These are phyloP conservation scores for Vesta saturnalis DNA, from an alignment of 2,888 invertebrate genomes.

Conservation along the genomic window DNA sequence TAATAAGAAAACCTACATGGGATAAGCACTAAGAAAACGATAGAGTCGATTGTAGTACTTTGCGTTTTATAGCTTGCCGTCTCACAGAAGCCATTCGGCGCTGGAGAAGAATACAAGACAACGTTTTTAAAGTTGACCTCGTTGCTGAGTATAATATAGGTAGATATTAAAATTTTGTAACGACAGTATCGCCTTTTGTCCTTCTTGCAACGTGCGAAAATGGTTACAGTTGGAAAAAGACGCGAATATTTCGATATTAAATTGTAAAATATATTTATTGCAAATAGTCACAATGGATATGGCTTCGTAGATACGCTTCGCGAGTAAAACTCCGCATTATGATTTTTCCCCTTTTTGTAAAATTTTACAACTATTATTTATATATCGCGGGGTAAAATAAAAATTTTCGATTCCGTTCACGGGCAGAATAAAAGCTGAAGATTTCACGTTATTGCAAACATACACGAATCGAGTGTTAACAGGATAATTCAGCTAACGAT, in stretches of 20 bases:
- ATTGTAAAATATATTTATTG: conserved; percentile 52
- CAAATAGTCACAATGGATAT: conserved; percentile 56
- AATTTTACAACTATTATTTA: conserved; percentile 11
- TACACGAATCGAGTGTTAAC: conserved; percentile 26
- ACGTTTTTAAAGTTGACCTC: conserved; percentile 51
- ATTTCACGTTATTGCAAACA: conserved; percentile 24
- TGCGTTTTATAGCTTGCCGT: conserved; percentile 43
- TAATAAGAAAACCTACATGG: conserved; percentile 30
- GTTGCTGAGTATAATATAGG: conserved; percentile 51
- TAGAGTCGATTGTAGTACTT: conserved; percentile 29
- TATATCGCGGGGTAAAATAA: not conserved
- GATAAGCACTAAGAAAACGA: conserved; percentile 27
- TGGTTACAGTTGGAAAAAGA: not conserved
- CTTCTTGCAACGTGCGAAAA: conserved; percentile 13
- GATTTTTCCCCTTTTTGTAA: conserved; percentile 17
- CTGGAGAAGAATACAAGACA: conserved; percentile 49
- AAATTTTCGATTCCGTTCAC: conserved; percentile 3
- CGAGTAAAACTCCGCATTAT: conserved; percentile 25
- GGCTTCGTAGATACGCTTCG: conserved; percentile 51
- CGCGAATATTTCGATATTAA: not conserved
- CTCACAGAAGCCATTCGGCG: conserved; percentile 50
- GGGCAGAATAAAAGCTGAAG: conserved; percentile 13
- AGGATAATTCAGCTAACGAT: conserved; percentile 35
- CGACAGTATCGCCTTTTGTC: conserved; percentile 38
- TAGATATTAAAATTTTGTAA: conserved; percentile 48